These are phyloP conservation scores for Apodemia mormo DNA, from an alignment of 2,888 invertebrate genomes.

Conservation along the genomic window DNA sequence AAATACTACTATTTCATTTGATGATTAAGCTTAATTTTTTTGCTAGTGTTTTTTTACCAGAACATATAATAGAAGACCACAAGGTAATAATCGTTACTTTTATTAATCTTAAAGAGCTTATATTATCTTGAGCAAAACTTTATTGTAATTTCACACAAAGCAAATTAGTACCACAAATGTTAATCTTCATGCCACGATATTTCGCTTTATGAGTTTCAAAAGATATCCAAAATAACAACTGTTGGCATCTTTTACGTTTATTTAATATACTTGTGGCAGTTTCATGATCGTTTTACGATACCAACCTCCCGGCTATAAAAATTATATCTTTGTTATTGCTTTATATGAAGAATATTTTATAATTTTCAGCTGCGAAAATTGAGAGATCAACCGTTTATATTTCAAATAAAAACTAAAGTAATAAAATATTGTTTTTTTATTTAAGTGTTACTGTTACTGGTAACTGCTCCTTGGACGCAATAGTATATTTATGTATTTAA, in stretches of 20 bases:
- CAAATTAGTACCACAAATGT: neutral
- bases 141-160: neutral
- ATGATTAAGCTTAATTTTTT: no score
- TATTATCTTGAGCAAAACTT: neutral
- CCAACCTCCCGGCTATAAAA: slow-evolving; percentile 1
- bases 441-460: no score
- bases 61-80: no score
- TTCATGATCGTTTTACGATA: slow-evolving; percentile 66
- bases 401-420: neutral
- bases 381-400: neutral
- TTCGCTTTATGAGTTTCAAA: slow-evolving; percentile 1
- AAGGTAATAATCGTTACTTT: no score
- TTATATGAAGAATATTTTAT: neutral
- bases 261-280: slow-evolving; percentile 64
- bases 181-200: neutral
- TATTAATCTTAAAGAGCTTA: no score
- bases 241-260: slow-evolving; percentile 63
- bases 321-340: slow-evolving; percentile 18
- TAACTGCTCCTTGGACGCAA: no score
- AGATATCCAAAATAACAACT: slow-evolving; percentile 51
- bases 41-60: no score
- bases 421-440: no score
- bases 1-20: no score
- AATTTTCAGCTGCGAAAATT: neutral
- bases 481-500: no score